Evolutionary conservation across 2,113 vertebrate genomes (phyloP).

Genomic region (Hassar affinis): DNA sequence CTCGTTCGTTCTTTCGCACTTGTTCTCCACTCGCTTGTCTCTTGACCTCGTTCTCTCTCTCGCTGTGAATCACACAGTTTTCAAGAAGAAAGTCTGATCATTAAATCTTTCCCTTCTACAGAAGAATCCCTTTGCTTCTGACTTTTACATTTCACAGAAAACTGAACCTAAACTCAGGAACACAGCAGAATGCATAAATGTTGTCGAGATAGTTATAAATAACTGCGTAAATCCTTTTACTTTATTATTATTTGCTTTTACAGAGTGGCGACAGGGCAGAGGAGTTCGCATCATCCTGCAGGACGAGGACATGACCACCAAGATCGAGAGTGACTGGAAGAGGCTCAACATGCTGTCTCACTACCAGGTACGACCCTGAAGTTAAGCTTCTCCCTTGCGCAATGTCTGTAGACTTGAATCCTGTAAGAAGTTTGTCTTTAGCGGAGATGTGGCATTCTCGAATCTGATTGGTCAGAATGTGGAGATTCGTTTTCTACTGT

Average conservation of each 20-base stretch:
- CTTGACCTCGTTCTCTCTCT: constrained; percentile 1
- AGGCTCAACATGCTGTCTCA: constrained; percentile 85
- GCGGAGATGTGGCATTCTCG: background rate
- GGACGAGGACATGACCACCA: constrained; percentile 96
- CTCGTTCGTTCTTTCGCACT: constrained; percentile 6
- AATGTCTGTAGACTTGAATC: background rate
- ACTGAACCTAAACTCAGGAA: background rate
- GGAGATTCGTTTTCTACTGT: background rate
- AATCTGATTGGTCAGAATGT: background rate
- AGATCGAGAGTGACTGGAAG: constrained; percentile 98
- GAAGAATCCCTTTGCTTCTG: background rate
- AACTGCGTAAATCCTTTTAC: background rate
- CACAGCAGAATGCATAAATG: background rate
- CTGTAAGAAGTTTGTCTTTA: background rate
- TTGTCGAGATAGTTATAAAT: background rate
- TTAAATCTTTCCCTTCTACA: constrained; percentile 14
- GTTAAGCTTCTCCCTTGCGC: background rate
- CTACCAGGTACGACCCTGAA: constrained; percentile 67
- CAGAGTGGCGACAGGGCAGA: constrained; percentile 96
- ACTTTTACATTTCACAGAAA: background rate
- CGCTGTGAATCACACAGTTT: background rate
- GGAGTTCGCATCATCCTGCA: constrained; percentile 90
- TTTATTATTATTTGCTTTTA: background rate
- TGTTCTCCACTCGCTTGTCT: background rate
- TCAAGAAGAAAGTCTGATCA: constrained; percentile 1